Evolutionary conservation across 2,113 vertebrate species (phyloP), one percentile per base, ranked within the genome.

Genomic region (Fulica atra): DNA sequence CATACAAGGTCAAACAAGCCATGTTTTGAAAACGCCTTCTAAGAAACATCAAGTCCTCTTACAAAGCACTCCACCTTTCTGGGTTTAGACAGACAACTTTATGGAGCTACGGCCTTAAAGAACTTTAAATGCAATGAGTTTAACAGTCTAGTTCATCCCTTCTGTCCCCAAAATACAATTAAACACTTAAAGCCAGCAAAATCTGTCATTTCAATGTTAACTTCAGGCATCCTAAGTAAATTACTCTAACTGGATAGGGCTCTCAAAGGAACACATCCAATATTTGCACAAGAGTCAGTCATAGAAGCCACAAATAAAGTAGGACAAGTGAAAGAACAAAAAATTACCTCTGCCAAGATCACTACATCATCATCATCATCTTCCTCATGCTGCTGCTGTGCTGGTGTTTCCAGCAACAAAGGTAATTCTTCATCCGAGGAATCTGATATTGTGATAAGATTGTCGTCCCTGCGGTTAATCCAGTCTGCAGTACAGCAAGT

Each of bases 381-480:
- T 26, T 98, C 97, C 44, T 98, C 98, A 4, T 36, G 88, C 35
- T 96, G 98, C 68, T 98, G 97, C 92, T 98, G 92, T 76, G 98
- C 97, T 4, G 98, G 97, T 4, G 80, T 96, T 72, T 98, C 97
- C 61, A 98, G 96, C 88, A 98, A 97, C 53, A 98, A 96, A 79
- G 98, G 97, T 12, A 98, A 97, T 78, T 99, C 99, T 87, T 99
- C 99, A 66, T 99, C 99, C 0, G 99, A 99, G 84, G 99, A 99
- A 65, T 99, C 99, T 1, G 99, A 99, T 96, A 99, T 99, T 3
- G 96, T 99, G 97, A 99, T 99, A 87, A 98, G 97, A 20, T 92
- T 94, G 73, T 97, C 96, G 16, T 98, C 98, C 92, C 97, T 96
- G 93, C 95, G 97, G 50, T 73, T 95, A 81, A 98, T 95, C 95